These are phyloP conservation scores for Atlantisia rogersi DNA, from an alignment of 2,113 vertebrate species.

Conservation along the genomic window DNA sequence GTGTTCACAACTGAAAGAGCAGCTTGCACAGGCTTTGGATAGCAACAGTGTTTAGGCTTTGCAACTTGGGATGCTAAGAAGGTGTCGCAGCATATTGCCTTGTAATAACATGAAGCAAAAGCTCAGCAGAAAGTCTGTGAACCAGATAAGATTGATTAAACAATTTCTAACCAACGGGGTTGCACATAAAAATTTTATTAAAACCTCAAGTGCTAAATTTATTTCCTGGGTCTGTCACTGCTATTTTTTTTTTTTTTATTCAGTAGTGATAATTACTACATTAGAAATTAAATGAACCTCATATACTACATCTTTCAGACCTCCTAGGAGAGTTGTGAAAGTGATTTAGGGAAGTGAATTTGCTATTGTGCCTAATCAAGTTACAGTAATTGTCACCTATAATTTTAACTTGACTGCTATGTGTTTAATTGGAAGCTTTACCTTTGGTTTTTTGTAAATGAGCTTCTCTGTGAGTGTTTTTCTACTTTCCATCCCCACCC, in stretches of 20 bases:
- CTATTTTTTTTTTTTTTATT: slow-evolving; percentile 55
- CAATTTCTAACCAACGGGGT: slow-evolving; percentile 69
- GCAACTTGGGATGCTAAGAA: slow-evolving; percentile 30
- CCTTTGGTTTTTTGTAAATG: slow-evolving; percentile 14
- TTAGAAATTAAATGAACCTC: slow-evolving; percentile 79
- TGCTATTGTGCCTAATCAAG: slow-evolving; percentile 72
- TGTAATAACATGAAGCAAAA: slow-evolving; percentile 56
- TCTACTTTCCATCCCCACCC: neutral
- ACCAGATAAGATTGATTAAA: slow-evolving; percentile 75
- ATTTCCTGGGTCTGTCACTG: slow-evolving; percentile 67
- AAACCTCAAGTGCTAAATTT: slow-evolving; percentile 74
- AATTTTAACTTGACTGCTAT: slow-evolving; percentile 71
- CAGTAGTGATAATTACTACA: slow-evolving; percentile 76
- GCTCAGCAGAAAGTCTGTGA: slow-evolving; percentile 62
- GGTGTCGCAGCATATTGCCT: slow-evolving; percentile 41
- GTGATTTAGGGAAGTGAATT: slow-evolving; percentile 68
- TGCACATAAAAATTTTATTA: slow-evolving; percentile 74
- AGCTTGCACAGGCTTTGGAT: neutral
- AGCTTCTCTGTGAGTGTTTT: neutral
- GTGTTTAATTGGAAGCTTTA: slow-evolving; percentile 61
- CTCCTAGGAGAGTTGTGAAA: slow-evolving; percentile 69
- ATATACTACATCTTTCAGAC: slow-evolving; percentile 68
- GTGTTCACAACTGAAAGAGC: neutral
- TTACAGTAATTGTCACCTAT: slow-evolving; percentile 77
- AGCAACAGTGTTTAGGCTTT: neutral